phyloP scores from a whole-genome alignment of 2,888 invertebrate species.

The Cylloceria caligata region DNA sequence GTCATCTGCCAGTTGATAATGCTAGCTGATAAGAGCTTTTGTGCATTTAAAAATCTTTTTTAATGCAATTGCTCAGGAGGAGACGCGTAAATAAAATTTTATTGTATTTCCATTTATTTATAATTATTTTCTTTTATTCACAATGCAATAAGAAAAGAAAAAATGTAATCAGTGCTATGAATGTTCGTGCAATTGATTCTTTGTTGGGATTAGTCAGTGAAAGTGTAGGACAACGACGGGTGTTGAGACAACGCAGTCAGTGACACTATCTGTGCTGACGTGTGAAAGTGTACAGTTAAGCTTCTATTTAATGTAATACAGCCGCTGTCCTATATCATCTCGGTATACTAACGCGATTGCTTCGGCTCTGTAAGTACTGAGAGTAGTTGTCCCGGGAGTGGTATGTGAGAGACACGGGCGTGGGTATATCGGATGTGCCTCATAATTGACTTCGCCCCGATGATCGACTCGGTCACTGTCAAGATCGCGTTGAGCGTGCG shows the following conservation, averaged over 20 bases:
- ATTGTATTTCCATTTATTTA: too few relatives aligned
- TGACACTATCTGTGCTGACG: background rate
- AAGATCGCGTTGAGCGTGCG: slow-evolving; percentile 72
- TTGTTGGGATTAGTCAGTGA: too few relatives aligned
- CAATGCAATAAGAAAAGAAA: too few relatives aligned
- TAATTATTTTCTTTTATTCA: too few relatives aligned
- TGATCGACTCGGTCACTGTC: slow-evolving; percentile 77
- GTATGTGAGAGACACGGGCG: slow-evolving; percentile 28
- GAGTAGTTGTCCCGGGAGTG: slow-evolving; percentile 12
- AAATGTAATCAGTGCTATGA: too few relatives aligned
- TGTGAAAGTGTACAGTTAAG: background rate
- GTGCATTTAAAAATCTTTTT: too few relatives aligned
- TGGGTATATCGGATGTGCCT: slow-evolving; percentile 39
- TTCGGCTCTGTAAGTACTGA: slow-evolving; percentile 5
- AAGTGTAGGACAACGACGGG: too few relatives aligned
- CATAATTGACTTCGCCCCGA: slow-evolving; percentile 66
- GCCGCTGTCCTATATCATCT: slow-evolving; percentile 1
- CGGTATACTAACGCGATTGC: slow-evolving; percentile 26
- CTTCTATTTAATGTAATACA: background rate
- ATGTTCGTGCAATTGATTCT: too few relatives aligned
- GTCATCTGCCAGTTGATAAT: too few relatives aligned
- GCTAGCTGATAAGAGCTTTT: too few relatives aligned
- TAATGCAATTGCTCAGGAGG: too few relatives aligned
- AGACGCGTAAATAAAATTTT: too few relatives aligned
- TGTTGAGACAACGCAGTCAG: background rate